These are phyloP conservation scores for Epinotia nisella DNA, from an alignment of 2,888 invertebrate genomes.

Conservation along the genomic window DNA sequence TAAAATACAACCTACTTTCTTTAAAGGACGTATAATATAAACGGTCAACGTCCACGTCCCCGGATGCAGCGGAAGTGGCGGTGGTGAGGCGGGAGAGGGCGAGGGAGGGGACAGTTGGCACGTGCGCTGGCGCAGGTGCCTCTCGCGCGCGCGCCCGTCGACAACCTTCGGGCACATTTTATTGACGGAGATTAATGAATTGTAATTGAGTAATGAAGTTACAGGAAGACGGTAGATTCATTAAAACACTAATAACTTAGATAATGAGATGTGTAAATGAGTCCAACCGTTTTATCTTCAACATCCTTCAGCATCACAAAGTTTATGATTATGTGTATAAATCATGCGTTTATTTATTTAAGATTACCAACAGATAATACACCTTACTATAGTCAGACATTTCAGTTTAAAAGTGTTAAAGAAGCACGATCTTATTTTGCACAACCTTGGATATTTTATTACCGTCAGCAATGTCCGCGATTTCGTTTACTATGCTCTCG, in stretches of 20 bases:
- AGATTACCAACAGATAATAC: no score
- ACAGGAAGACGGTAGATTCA: no score
- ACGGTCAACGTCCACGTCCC: conserved; percentile 53
- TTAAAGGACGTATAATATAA: conserved; percentile 39
- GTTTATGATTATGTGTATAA: no score
- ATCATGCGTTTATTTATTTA: no score
- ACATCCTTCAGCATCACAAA: no score
- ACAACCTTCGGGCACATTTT: conserved; percentile 49
- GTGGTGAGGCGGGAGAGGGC: conserved; percentile 54
- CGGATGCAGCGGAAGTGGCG: conserved; percentile 65
- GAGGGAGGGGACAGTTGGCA: conserved; percentile 73
- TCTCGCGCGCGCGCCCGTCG: conserved; percentile 54
- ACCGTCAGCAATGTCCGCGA: background rate
- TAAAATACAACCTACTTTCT: conserved; percentile 29
- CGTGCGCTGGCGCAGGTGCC: conserved; percentile 80
- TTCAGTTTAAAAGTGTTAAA: no score
- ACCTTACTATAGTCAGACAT: no score
- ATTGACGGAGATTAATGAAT: background rate
- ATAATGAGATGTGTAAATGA: background rate
- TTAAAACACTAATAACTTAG: no score
- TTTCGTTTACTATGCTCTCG: background rate
- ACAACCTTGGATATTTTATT: no score
- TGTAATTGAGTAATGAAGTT: background rate
- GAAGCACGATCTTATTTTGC: no score
- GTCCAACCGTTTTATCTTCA: no score